phyloP scores from a whole-genome alignment of 1,140 invertebrate species.

The Listronotus oregonensis region DNA sequence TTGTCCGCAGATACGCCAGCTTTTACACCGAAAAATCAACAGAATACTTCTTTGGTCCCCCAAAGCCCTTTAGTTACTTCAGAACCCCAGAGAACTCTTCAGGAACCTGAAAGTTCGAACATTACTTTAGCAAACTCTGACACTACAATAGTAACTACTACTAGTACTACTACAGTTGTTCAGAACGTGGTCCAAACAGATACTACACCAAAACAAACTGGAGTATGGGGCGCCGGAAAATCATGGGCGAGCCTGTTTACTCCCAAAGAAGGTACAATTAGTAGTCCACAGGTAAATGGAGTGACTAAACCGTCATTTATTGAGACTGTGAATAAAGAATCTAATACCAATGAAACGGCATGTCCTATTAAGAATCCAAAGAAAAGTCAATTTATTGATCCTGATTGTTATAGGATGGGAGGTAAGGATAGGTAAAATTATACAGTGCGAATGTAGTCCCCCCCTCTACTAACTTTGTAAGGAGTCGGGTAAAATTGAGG shows the following conservation, averaged over 20 bases:
- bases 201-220: slow-evolving; percentile 9
- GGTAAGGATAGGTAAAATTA: slow-evolving; percentile 57
- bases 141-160: background rate
- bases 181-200: slow-evolving; percentile 3
- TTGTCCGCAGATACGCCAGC: slow-evolving; percentile 26
- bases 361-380: slow-evolving; percentile 47
- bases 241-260: slow-evolving; percentile 54
- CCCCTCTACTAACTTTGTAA: no score
- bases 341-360: slow-evolving; percentile 36
- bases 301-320: slow-evolving; percentile 18
- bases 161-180: background rate
- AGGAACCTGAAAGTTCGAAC: background rate
- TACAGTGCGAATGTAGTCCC: no score
- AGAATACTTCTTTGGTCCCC: background rate
- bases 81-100: background rate
- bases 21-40: slow-evolving; percentile 24
- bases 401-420: slow-evolving; percentile 68
- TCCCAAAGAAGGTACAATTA: slow-evolving; percentile 23
- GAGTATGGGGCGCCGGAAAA: slow-evolving; percentile 31
- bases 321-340: slow-evolving; percentile 37
- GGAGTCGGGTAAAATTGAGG: no score
- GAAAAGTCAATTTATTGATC: slow-evolving; percentile 60
- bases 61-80: background rate
- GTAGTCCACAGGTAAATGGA: slow-evolving; percentile 12
- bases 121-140: background rate